Evolutionary conservation across 2,888 invertebrate species (phyloP).

Genomic region (Cryptocheilus praepositus): DNA sequence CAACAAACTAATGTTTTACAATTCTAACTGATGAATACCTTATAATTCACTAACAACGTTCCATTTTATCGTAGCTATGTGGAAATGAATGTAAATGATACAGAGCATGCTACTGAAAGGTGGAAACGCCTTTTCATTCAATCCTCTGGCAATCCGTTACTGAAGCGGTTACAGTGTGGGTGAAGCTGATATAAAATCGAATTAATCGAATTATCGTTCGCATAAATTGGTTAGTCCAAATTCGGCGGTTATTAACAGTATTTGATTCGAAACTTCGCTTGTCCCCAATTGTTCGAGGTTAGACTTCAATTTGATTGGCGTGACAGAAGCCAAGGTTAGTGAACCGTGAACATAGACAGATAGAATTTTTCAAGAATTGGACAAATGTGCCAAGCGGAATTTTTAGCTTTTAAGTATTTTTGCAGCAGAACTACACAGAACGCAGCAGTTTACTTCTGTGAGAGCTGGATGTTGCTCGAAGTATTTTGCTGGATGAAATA

Average conservation of each 20-base stretch:
- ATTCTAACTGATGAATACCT: too few relatives aligned
- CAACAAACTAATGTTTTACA: background rate
- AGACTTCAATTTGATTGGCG: conserved; percentile 69
- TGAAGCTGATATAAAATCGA: background rate
- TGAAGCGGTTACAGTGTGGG: background rate
- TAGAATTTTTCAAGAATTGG: conserved; percentile 64
- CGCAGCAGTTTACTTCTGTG: conserved; percentile 26
- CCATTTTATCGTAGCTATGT: too few relatives aligned
- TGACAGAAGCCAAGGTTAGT: conserved; percentile 69
- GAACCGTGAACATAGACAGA: conserved; percentile 71
- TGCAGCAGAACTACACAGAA: background rate
- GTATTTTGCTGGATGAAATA: conserved; percentile 15
- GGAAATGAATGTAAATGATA: too few relatives aligned
- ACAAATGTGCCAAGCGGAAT: conserved; percentile 32
- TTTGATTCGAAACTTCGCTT: too few relatives aligned
- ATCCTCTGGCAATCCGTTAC: background rate
- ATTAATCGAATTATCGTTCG: background rate
- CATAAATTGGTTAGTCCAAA: too few relatives aligned
- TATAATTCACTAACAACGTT: too few relatives aligned
- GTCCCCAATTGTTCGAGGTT: conserved; percentile 55
- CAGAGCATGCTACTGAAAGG: too few relatives aligned
- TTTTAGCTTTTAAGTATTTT: conserved; percentile 6
- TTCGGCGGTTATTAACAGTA: too few relatives aligned
- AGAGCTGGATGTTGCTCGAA: conserved; percentile 7
- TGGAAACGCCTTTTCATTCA: too few relatives aligned